phyloP scores from a whole-genome alignment of 2,888 invertebrate species.

The Amphipoea lucens region DNA sequence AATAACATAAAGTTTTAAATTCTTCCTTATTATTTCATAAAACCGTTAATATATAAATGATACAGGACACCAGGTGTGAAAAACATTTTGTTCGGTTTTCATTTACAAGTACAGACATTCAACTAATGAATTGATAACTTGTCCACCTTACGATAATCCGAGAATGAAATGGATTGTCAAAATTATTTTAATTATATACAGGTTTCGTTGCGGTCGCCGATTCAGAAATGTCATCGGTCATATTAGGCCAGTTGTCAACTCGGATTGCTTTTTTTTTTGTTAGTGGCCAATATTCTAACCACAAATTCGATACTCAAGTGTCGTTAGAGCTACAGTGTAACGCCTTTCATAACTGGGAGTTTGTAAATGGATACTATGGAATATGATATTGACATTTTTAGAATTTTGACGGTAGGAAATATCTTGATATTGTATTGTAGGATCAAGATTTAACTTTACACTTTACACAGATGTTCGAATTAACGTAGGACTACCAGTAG shows the following conservation, averaged over 20 bases:
- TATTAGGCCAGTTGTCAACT: slow-evolving; percentile 66
- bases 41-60: neutral
- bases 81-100: neutral
- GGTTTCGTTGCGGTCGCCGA: slow-evolving; percentile 71
- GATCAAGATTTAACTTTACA: slow-evolving; percentile 20
- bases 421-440: slow-evolving; percentile 1
- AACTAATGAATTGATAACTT: slow-evolving; percentile 13
- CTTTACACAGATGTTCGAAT: neutral
- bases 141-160: slow-evolving; percentile 54
- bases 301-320: slow-evolving; percentile 76
- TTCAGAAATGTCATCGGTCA: slow-evolving; percentile 69
- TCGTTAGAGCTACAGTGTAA: slow-evolving; percentile 70
- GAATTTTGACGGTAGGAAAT: slow-evolving; percentile 45
- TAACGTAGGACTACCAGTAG: slow-evolving; percentile 12
- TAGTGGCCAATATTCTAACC: slow-evolving; percentile 73
- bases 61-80: neutral
- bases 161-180: slow-evolving; percentile 61
- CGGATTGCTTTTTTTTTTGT: slow-evolving; percentile 57
- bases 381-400: slow-evolving; percentile 62
- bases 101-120: slow-evolving; percentile 8
- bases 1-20: neutral
- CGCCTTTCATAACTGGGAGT: slow-evolving; percentile 67
- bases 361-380: slow-evolving; percentile 62
- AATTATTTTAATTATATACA: slow-evolving; percentile 72
- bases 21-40: neutral